A percentile compares a stretch with the other conserved stretches of the same genome.
Evolutionary conservation across 2,113 vertebrate species (phyloP).

Genomic region (Nansenia antarctica): DNA sequence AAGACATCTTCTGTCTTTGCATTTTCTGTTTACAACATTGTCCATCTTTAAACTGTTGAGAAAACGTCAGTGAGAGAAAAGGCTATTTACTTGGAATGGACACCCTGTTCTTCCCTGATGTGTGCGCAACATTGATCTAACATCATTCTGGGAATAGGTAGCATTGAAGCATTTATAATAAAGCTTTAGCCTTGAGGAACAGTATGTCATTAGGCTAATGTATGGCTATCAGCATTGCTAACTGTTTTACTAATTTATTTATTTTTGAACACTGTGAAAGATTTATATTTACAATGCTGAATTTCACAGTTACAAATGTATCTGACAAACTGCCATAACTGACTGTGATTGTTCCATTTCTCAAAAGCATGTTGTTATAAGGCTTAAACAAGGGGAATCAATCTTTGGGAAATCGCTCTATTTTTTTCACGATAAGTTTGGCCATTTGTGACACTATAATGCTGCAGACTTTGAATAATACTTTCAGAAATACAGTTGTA

Average conservation of each 20-base stretch:
- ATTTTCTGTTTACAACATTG: constrained; percentile 44
- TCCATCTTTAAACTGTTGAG: constrained; percentile 22
- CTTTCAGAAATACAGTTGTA: constrained; percentile 11
- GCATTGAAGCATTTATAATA: constrained; percentile 42
- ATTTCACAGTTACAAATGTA: constrained; percentile 5
- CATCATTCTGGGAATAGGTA: constrained; percentile 42
- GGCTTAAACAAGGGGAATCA: background rate
- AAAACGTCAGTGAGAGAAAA: constrained; percentile 31
- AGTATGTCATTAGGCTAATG: constrained; percentile 14
- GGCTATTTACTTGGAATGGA: constrained; percentile 39
- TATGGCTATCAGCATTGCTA: constrained; percentile 6
- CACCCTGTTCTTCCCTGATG: constrained; percentile 28
- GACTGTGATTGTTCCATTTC: constrained; percentile 8
- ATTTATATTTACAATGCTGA: constrained; percentile 11
- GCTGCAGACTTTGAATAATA: background rate
- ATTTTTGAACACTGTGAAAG: background rate
- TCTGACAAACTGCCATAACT: constrained; percentile 3
- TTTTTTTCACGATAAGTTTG: background rate
- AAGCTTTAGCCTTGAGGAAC: constrained; percentile 40
- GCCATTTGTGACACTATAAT: background rate
- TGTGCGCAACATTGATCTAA: constrained; percentile 7
- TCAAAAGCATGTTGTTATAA: background rate
- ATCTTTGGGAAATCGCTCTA: constrained; percentile 19
- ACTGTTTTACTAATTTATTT: background rate
- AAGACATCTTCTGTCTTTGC: constrained; percentile 73